These are phyloP conservation scores for Lepidocolaptes lacrymiger DNA, from an alignment of 2,797 vertebrate genomes.

Conservation along the genomic window DNA sequence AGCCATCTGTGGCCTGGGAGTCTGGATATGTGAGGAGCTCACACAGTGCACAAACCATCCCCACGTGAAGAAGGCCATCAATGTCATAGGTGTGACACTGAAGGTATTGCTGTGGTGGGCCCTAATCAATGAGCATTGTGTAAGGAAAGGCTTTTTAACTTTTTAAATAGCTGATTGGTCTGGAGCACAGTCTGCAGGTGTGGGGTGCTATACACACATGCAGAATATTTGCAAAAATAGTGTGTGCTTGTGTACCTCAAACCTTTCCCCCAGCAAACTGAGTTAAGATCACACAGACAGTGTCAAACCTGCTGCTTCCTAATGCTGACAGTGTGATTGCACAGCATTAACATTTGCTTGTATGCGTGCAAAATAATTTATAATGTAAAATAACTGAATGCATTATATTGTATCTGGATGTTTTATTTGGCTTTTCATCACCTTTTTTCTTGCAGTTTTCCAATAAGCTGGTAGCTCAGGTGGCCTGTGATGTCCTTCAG, in stretches of 20 bases:
- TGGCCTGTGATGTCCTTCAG: conserved; percentile 93
- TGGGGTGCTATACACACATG: background rate
- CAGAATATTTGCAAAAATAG: background rate
- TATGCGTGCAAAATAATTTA: background rate
- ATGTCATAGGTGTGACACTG: conserved; percentile 95
- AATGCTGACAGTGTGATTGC: background rate
- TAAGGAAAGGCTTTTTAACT: background rate
- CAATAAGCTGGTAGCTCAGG: conserved; percentile 93
- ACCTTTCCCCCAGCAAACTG: background rate
- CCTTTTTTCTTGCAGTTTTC: conserved; percentile 83
- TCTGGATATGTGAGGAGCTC: conserved; percentile 98
- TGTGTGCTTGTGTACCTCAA: background rate
- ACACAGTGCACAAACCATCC: conserved; percentile 85
- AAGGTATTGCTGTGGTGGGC: conserved; percentile 81
- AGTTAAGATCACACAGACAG: fast-evolving
- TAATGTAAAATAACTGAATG: background rate
- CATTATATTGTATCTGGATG: background rate
- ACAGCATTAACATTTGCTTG: fast-evolving
- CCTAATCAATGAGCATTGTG: background rate
- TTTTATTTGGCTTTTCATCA: background rate
- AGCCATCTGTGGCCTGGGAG: conserved; percentile 91
- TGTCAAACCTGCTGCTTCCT: background rate
- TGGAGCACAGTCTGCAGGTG: background rate
- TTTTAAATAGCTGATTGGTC: background rate
- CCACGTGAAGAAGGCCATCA: conserved; percentile 92